These are phyloP conservation scores for Ruditapes philippinarum DNA, from an alignment of 1,140 invertebrate species.

Conservation along the genomic window DNA sequence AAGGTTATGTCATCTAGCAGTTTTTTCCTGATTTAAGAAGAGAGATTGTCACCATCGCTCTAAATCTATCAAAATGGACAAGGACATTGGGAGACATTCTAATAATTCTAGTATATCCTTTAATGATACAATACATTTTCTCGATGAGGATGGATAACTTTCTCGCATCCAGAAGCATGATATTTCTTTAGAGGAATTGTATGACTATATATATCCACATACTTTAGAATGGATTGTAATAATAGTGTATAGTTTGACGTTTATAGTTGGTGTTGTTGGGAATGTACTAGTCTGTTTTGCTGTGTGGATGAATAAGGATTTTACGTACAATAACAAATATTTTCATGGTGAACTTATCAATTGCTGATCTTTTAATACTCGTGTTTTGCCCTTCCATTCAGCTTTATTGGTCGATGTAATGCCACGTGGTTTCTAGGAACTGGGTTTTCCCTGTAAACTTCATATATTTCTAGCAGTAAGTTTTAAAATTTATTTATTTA, in stretches of 20 bases:
- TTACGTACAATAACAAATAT: conserved; percentile 97
- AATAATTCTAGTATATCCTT: no score
- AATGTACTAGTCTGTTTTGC: conserved; percentile 95
- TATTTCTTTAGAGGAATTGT: neutral
- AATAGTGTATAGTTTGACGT: conserved; percentile 90
- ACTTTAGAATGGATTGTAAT: conserved; percentile 52
- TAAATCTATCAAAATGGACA: no score
- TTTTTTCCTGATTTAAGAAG: no score
- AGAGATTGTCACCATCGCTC: no score
- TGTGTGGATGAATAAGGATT: conserved; percentile 93
- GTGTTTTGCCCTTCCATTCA: conserved; percentile 94
- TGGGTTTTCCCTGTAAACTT: conserved; percentile 92
- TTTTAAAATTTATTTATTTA: no score
- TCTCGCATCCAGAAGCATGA: no score
- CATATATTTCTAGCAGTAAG: conserved; percentile 94
- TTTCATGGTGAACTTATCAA: conserved; percentile 96
- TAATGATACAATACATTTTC: no score
- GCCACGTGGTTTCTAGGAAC: conserved; percentile 84
- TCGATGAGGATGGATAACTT: no score
- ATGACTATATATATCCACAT: conserved; percentile 45
- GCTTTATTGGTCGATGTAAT: conserved; percentile 93
- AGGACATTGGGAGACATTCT: no score
- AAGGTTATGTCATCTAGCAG: no score
- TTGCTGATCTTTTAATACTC: conserved; percentile 96
- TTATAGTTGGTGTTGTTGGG: conserved; percentile 93